Base-by-base conservation (phyloP, 1,140 invertebrate genomes). In the Chelonus insularis region DNA sequence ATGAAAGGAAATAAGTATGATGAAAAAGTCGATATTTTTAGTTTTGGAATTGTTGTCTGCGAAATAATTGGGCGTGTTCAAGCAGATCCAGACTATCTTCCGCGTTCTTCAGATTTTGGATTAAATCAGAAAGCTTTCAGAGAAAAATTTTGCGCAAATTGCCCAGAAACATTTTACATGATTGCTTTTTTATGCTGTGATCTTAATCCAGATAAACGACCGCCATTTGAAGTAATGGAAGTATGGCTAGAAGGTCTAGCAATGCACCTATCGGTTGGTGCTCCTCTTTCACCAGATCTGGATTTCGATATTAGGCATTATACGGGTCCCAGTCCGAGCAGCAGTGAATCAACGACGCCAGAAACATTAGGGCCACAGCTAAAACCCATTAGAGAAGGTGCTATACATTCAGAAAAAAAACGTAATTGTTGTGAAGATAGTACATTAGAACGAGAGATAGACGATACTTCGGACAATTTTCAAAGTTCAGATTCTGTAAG, bases 21-120 rank as follows among this genome's bases (percentile, higher is more conserved):
- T 78, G 95, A 98, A 77, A 95, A 97, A 82, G 95, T 97, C 11
- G 96, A 98, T 77, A 89, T 98, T 57, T 98, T 98, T 78, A 97
- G 95, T 23, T 97, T 95, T 82, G 96, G 96, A 4, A 97, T 98
- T 47, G 91, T 98, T 58, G 81, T 97, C 4, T 97, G 95, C 77
- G 96, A 98, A 89, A 94, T 97, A 54, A 97, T 97, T 72, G 94
- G 94, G 0, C 84, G 95, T 41, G 93, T 97, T 1, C 90, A 93
- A 58, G 95, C 95, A 0, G 95, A 97, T 83, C 95, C 95, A 1
- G 95, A 97, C 74, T 94, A 89, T 71, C 79, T 97, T 59, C 94
- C 95, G 0, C 84, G 94, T 23, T 93, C 92, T 0, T 87, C 89
- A 37, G 94, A 97, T 77, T 97, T 96, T 75, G 94, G 94, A 4